Evolutionary conservation across 1,140 invertebrate species (phyloP), one percentile per base, ranked within the genome.

Genomic region (Drosophila tani): DNA sequence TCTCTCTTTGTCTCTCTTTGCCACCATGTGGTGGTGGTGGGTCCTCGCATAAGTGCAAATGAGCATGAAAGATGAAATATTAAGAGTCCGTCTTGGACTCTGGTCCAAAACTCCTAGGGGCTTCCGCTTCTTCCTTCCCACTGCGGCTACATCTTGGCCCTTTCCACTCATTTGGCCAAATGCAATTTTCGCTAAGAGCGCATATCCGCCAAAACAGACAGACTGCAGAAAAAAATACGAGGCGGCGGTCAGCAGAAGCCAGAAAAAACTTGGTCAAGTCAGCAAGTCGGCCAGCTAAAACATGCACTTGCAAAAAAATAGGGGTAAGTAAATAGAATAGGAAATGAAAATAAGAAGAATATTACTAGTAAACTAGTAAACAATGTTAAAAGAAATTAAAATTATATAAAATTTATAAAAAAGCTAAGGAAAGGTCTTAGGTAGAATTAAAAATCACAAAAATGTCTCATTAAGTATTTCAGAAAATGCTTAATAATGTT

Each of bases 11-110:
- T 24, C 65, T 24, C 35, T 21, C 29, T 60, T 57, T 47, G 12
- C 51, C 43, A 40, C 43, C 58, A 29, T 29, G 27, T 29, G 27
- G 6, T 29, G 27, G 6, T 29, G 27, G 59, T 56, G 60, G 24
- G 8, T 41, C 45, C 14, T 43, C 60, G 45, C 73, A 67, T 87
- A 88, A 83, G 78, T 86, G 82, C 77, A 78, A 83, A 85, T 91
- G 82, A 86, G 86, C 77, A 84, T 88, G 85, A 82, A 85, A 74
- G 79, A 88, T 91, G 88, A 91, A 88, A 91, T 91, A 91, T 91
- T 88, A 91, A 84, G 83, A 90, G 81, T 58, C 70, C 55, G 83
- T 64, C 69, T 65, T 79, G 49, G 67, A 60, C 51, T 73, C 59
- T 17, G 50, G 29, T 57, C 38, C 45, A 12, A 14, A 38, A 47